These are phyloP conservation scores for Sporophila hypoxantha DNA, from an alignment of 2,113 vertebrate species.

Conservation along the genomic window DNA sequence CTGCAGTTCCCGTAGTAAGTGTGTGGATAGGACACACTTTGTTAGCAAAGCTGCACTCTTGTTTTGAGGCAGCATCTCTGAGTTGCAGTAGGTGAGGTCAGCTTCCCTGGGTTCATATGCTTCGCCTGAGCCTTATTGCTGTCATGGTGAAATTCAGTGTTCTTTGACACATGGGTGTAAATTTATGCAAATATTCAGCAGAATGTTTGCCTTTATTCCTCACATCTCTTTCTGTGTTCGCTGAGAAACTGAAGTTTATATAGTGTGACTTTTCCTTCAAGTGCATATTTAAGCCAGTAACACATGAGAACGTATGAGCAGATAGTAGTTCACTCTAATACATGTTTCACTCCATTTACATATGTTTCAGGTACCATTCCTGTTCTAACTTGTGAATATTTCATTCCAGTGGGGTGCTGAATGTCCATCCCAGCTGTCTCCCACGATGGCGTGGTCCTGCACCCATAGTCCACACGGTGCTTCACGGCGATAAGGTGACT, in stretches of 20 bases:
- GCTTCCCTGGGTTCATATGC: not conserved
- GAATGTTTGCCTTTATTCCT: not conserved
- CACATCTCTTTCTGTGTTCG: not conserved
- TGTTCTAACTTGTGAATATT: conserved; percentile 12
- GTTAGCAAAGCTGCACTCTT: accelerated
- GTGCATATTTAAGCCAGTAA: not conserved
- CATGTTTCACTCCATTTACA: not conserved
- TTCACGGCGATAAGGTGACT: conserved; percentile 82
- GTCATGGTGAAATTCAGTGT: accelerated
- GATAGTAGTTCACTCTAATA: not conserved
- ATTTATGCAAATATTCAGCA: not conserved
- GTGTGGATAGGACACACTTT: not conserved
- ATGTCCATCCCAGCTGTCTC: conserved; percentile 91
- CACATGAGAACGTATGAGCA: not conserved
- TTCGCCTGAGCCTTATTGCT: not conserved
- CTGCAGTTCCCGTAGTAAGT: conserved; percentile 88
- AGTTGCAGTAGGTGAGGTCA: not conserved
- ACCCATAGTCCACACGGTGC: conserved; percentile 85
- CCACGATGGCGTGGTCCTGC: conserved; percentile 93
- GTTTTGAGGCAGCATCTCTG: not conserved
- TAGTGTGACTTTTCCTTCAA: not conserved
- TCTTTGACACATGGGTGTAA: not conserved
- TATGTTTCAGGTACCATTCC: not conserved
- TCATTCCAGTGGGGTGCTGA: conserved; percentile 82
- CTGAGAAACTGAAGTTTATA: not conserved